Base-by-base conservation (phyloP, 2,888 invertebrate species). In the Asteroscopus sphinx region DNA sequence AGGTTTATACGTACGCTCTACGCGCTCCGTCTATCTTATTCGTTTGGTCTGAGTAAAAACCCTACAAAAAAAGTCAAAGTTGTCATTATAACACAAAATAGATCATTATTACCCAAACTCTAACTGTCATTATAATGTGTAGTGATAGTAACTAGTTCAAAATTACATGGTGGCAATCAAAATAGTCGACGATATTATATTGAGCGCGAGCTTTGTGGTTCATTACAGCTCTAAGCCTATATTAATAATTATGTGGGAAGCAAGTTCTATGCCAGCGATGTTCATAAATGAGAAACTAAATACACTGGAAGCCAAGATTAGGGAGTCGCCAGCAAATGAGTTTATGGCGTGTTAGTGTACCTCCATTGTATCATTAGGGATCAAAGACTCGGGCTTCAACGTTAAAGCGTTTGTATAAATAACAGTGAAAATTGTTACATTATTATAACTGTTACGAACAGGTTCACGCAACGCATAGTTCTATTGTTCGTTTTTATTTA, bases 341-440 rank as follows among this genome's bases (percentile, higher is more conserved):
- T 86, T 90, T 90, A 90, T 92, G 70, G 92, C 92, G 91, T 91
- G 92, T 84, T 87, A 83, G 80, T 83, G 79, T 79, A 80, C 81
- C 82, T 73, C 78, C 78, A 81, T 81, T 80, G 82, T 82, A 79
- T 83, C 80, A 85, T 87, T 87, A 85, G 56, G 77, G 80, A 83
- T 86, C 82, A 81, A 77, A 83, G 72, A 78, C 77, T 76, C 48
- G 59, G 68, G 75, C 73, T 74, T 82, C 76, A 73, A 67, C 63
- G 74, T 78, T 77, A 78, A 77, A 79, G 73, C 68, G 73, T 74
- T 79, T 79, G 73, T 68, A 54, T 71, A 68, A 70, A 66, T 73
- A 70, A 76, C 55, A 53, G 46, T 64, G 66, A 73, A 74, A 74
- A 71, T 65, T 42, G 44, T 59, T 62, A 51, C 55, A 61, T 73